Conservation (phyloP, 1,140 invertebrate species). For the Caenorhabditis elegans region WBcel235 BX284603.4:8701501-8702000, state of each 20-base stretch:
- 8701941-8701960: conserved; percentile 25
- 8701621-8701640: conserved; percentile 30
- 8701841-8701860: conserved; percentile 12
- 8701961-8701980: conserved; percentile 37
- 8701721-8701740: no score
- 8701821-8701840: background rate
- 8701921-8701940: background rate
- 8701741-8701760: conserved; percentile 42
- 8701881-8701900: conserved; percentile 23
- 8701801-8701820: conserved; percentile 29
- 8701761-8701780: conserved; percentile 50
- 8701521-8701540: background rate
- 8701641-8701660: conserved; percentile 35
- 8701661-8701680: no score
- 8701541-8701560: conserved; percentile 36
- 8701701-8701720: no score
- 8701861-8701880: conserved; percentile 39
- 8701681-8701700: no score
- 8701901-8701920: background rate
- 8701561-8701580: conserved; percentile 38
- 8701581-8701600: conserved; percentile 38
- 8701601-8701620: conserved; percentile 36
- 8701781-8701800: conserved; percentile 43
- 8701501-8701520: conserved; percentile 33
- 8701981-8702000: conserved; percentile 81